These are phyloP conservation scores for Macroramphosus scolopax DNA, from an alignment of 2,797 vertebrate genomes.

Conservation along the genomic window DNA sequence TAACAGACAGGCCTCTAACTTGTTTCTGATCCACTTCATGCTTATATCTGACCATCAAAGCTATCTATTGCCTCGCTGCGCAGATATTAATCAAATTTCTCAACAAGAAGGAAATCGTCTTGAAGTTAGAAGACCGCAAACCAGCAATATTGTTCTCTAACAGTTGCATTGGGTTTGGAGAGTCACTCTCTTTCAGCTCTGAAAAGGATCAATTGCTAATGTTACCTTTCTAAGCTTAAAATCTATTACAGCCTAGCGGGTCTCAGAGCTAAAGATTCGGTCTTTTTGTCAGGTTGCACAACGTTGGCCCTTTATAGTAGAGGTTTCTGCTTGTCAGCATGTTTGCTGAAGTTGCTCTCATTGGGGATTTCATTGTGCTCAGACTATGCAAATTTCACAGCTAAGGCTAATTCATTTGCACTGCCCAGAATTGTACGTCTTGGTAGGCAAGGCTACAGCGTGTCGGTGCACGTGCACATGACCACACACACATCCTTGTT, in stretches of 20 bases:
- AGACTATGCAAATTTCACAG: constrained; percentile 69
- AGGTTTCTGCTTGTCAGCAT: constrained; percentile 74
- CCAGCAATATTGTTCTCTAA: constrained; percentile 37
- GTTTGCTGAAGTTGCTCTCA: constrained; percentile 72
- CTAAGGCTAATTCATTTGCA: constrained; percentile 63
- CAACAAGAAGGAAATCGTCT: constrained; percentile 6
- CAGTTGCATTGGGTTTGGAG: constrained; percentile 47
- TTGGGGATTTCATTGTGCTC: constrained; percentile 74
- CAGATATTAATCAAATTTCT: no score
- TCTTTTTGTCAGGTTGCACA: constrained; percentile 73
- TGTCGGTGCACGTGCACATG: constrained; percentile 13
- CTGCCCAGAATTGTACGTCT: constrained; percentile 51
- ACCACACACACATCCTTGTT: no score
- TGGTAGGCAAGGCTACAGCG: constrained; percentile 34
- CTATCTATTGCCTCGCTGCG: no score
- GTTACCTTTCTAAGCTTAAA: constrained; percentile 71
- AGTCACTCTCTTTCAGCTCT: constrained; percentile 56
- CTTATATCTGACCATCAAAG: no score
- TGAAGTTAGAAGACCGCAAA: constrained; percentile 25
- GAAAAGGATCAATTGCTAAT: constrained; percentile 65
- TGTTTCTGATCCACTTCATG: constrained; percentile 25
- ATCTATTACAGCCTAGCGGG: constrained; percentile 70
- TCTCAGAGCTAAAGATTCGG: constrained; percentile 72
- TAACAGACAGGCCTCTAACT: no score
- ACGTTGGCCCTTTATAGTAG: constrained; percentile 63